A percentile compares a stretch with the other conserved stretches of the same genome.
Evolutionary conservation across 2,113 vertebrate genomes (phyloP).

Genomic region (Chionomys nivalis): DNA sequence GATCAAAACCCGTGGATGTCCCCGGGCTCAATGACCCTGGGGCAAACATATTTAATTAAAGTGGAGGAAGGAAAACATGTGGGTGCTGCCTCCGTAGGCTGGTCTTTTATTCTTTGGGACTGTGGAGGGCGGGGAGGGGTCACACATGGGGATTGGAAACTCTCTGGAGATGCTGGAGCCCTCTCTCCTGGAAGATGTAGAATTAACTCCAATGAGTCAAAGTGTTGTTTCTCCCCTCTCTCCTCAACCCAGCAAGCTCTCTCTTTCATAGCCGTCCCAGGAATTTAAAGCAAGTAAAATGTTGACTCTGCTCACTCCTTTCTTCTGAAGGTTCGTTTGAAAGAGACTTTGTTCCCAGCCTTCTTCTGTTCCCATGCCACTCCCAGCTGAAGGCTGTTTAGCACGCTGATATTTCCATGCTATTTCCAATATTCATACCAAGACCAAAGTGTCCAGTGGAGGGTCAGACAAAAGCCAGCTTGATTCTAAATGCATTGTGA

Average conservation of each 20-base stretch:
- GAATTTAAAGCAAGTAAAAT: conserved; percentile 54
- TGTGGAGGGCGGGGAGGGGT: conserved; percentile 30
- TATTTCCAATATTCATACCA: conserved; percentile 55
- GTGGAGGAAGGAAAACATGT: conserved; percentile 38
- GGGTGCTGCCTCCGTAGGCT: conserved; percentile 35
- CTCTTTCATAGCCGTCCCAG: conserved; percentile 41
- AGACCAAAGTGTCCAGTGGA: conserved; percentile 44
- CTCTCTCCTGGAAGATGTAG: conserved; percentile 69
- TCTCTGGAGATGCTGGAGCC: conserved; percentile 41
- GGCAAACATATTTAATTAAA: conserved; percentile 81
- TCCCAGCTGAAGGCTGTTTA: conserved; percentile 40
- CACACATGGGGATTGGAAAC: conserved; percentile 33
- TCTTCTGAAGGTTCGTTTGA: not conserved
- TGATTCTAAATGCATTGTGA: not conserved
- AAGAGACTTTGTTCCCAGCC: conserved; percentile 62
- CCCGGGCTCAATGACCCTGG: conserved; percentile 50
- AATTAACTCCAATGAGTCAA: conserved; percentile 81
- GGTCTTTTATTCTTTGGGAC: conserved; percentile 74
- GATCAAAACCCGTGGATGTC: conserved; percentile 53
- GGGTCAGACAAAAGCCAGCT: conserved; percentile 39
- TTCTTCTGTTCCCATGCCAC: not conserved
- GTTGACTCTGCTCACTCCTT: conserved; percentile 40
- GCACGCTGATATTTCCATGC: conserved; percentile 58
- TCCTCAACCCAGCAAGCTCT: conserved; percentile 22
- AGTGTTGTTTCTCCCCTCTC: not conserved